phyloP scores from a whole-genome alignment of 2,113 vertebrate species.

The Scomber scombrus region DNA sequence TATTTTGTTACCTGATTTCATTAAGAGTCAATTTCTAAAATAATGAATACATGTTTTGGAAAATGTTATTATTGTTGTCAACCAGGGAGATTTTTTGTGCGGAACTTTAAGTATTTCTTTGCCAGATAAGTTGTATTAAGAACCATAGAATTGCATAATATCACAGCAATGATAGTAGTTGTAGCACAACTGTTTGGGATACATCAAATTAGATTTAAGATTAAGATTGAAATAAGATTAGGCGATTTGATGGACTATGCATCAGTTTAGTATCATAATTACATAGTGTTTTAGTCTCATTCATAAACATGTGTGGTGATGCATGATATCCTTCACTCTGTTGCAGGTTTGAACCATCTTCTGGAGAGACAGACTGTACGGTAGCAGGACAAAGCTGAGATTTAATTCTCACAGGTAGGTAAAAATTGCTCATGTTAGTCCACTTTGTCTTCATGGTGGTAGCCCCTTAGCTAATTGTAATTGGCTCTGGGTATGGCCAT shows the following conservation, averaged over 20 bases:
- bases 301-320: too few relatives aligned
- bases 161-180: not conserved
- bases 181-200: too few relatives aligned
- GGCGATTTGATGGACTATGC: not conserved
- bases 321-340: not conserved
- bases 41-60: not conserved
- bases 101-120: not conserved
- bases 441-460: not conserved
- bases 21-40: not conserved
- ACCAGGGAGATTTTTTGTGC: not conserved
- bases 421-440: not conserved
- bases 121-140: conserved; percentile 6
- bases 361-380: conserved; percentile 16
- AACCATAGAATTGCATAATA: not conserved
- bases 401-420: conserved; percentile 44
- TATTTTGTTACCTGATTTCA: not conserved
- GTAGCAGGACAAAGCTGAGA: conserved; percentile 1
- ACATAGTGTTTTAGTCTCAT: not conserved
- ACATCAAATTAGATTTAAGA: too few relatives aligned
- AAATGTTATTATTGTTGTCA: not conserved
- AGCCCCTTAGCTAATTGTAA: not conserved
- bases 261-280: too few relatives aligned
- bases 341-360: conserved; percentile 54
- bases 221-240: too few relatives aligned
- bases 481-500: not conserved